Evolutionary conservation across 2,113 vertebrate genomes (phyloP), one percentile per base, ranked within the genome.

Genomic region (Catharus fuscescens): DNA sequence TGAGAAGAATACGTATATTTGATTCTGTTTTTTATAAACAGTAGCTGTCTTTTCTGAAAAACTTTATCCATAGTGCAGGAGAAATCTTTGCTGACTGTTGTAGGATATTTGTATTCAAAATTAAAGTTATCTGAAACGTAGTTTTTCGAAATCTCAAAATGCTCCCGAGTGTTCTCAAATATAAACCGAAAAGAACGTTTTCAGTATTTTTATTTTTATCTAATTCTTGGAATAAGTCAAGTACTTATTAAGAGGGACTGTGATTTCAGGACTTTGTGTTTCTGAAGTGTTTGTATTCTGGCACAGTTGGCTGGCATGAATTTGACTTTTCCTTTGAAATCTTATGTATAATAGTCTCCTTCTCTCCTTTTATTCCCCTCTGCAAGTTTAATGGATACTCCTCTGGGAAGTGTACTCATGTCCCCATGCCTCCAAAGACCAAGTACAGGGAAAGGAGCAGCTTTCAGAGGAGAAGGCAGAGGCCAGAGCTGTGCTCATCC

Each of bases 31-130:
- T 90, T 79, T 94, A 71, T 80, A 97, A 97, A 97, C 88, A 88
- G 88, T 95, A 89, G 64, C 69, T 96, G 73, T 95, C 79, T 95
- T 97, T 97, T 96, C 88, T 94, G 86, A 97, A 95, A 97, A 97
- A 81, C 61, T 86, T 82, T 88, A 95, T 97, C 78, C n/a, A 94
- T 57, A 95, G 59, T 48, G 45, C 73, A 95, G 83, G 69, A 80
- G 79, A 60, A 88, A 45, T 94, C 29, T 80, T 92, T 86, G 54
- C 71, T 65, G 82, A 80, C 52, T 80, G 81, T 90, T 83, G 36
- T 38, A 69, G 60, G 85, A 79, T 89, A 91, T 95, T 97, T 97
- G 90, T 93, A 77, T 94, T 92, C 48, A 90, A 80, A 97, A 92
- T 84, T 90, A 95, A 96, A 96, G 26, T 88, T 47, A 72, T 91